Conservation (phyloP, 1,140 invertebrate genomes). For the Drosophila eugracilis region DNA sequence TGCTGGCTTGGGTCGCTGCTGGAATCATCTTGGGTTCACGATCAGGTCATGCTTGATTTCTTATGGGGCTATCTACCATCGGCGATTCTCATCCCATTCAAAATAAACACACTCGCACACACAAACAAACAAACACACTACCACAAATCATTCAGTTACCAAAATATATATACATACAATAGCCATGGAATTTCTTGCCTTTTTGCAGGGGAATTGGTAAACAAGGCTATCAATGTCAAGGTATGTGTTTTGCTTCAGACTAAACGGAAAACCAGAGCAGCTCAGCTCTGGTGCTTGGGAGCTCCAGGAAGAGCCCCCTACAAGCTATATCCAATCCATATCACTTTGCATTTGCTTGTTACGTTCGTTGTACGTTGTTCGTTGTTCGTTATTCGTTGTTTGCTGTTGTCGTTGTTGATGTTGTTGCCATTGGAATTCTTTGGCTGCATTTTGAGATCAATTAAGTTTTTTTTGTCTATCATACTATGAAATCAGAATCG, state of each 20-base stretch:
- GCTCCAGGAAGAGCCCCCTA: conserved; percentile 37
- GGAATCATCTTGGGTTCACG: conserved; percentile 23
- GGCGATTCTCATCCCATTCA: conserved; percentile 44
- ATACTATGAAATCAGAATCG: conserved; percentile 2
- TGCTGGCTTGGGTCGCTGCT: conserved; percentile 19
- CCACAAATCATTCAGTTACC: conserved; percentile 57
- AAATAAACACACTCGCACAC: conserved; percentile 28
- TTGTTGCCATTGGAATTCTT: conserved; percentile 47
- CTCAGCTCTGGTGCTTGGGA: conserved; percentile 42
- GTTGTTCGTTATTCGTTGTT: conserved; percentile 57
- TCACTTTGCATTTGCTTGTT: conserved; percentile 79
- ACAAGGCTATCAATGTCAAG: conserved; percentile 99
- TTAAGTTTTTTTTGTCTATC: conserved; percentile 6
- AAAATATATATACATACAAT: conserved; percentile 83
- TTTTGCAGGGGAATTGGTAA: conserved; percentile 97
- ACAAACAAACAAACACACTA: conserved; percentile 21
- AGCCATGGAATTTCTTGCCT: conserved; percentile 86
- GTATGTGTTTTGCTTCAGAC: conserved; percentile 88
- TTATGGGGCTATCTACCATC: conserved; percentile 36
- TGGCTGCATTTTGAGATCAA: conserved; percentile 24
- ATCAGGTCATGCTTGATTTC: conserved; percentile 44
- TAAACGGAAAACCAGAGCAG: conserved; percentile 64
- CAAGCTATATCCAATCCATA: conserved; percentile 53
- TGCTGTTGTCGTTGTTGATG: conserved; percentile 68
- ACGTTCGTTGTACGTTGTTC: conserved; percentile 52